Evolutionary conservation across 92 coral and sea anemone genomes (phyloP).

Genomic region (Zoanthus sociatus): DNA sequence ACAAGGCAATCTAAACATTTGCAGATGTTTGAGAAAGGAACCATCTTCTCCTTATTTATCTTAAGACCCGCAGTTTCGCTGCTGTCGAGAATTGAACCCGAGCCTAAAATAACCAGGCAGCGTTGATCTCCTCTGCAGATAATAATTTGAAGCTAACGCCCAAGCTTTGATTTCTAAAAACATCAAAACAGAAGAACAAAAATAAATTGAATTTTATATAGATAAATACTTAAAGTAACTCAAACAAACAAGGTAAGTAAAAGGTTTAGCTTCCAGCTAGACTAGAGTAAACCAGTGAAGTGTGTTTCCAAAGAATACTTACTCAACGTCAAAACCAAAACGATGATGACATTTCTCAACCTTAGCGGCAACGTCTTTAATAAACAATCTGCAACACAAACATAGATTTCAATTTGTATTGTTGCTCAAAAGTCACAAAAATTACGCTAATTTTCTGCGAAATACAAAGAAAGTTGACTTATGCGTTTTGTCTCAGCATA

Average conservation of each 20-base stretch:
- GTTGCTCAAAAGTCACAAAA: neutral
- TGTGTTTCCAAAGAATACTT: neutral
- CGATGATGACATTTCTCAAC: constrained; percentile 69
- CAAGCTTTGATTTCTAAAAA: too few species aligned
- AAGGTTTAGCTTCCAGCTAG: neutral
- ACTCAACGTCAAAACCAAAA: constrained; percentile 64
- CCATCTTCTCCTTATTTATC: too few species aligned
- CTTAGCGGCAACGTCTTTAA: constrained; percentile 71
- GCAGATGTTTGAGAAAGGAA: too few species aligned
- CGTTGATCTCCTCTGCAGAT: too few species aligned
- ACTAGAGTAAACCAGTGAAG: neutral
- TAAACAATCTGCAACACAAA: constrained; percentile 65
- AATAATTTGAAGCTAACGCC: too few species aligned
- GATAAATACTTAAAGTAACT: neutral
- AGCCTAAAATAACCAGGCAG: too few species aligned
- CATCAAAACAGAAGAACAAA: neutral
- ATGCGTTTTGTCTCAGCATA: too few species aligned
- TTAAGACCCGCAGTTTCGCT: too few species aligned
- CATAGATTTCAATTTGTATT: neutral
- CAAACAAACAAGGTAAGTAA: neutral
- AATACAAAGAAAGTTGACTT: neutral
- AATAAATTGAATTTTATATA: neutral
- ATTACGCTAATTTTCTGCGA: neutral
- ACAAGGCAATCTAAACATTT: too few species aligned
- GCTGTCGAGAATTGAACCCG: too few species aligned